These are phyloP conservation scores for Diplazon laetatorius DNA, from an alignment of 2,888 invertebrate genomes.

Conservation along the genomic window DNA sequence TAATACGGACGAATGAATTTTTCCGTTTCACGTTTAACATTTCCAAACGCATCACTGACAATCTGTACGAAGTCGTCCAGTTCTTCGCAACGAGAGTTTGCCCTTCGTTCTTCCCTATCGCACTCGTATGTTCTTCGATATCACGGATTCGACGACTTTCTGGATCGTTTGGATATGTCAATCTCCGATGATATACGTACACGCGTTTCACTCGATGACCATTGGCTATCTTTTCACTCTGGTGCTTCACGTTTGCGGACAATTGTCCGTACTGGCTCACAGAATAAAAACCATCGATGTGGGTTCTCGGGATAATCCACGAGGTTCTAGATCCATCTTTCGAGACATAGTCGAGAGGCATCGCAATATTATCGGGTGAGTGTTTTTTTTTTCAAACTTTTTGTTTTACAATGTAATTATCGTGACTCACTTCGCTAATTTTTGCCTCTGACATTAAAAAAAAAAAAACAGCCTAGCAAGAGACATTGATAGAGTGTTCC, in stretches of 20 bases:
- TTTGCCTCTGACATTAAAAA: too few relatives aligned
- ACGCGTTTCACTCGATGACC: slow-evolving; percentile 47
- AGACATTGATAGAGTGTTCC: slow-evolving; percentile 55
- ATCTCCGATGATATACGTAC: slow-evolving; percentile 47
- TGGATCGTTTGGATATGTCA: slow-evolving; percentile 50
- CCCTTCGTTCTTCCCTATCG: slow-evolving; percentile 50
- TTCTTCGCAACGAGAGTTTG: slow-evolving; percentile 42
- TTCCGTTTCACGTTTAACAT: background rate
- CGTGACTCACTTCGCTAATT: background rate
- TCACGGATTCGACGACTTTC: slow-evolving; percentile 43
- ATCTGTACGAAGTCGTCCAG: slow-evolving; percentile 30
- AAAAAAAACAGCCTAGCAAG: slow-evolving; percentile 35
- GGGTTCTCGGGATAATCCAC: background rate
- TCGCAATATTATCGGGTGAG: slow-evolving; percentile 41
- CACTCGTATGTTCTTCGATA: slow-evolving; percentile 40
- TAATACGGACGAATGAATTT: background rate
- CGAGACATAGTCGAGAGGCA: slow-evolving; percentile 35
- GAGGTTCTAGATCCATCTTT: background rate
- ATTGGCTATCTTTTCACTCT: slow-evolving; percentile 47
- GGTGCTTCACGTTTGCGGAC: slow-evolving; percentile 53
- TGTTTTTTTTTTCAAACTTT: slow-evolving; percentile 15
- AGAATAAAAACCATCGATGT: slow-evolving; percentile 41
- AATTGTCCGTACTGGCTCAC: slow-evolving; percentile 48
- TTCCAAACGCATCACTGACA: background rate
- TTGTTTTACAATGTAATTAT: too few relatives aligned